A percentile compares a stretch with the other conserved stretches of the same genome.
These are phyloP conservation scores for Stenolophus ochropezus DNA, from an alignment of 2,888 invertebrate genomes.

Conservation along the genomic window DNA sequence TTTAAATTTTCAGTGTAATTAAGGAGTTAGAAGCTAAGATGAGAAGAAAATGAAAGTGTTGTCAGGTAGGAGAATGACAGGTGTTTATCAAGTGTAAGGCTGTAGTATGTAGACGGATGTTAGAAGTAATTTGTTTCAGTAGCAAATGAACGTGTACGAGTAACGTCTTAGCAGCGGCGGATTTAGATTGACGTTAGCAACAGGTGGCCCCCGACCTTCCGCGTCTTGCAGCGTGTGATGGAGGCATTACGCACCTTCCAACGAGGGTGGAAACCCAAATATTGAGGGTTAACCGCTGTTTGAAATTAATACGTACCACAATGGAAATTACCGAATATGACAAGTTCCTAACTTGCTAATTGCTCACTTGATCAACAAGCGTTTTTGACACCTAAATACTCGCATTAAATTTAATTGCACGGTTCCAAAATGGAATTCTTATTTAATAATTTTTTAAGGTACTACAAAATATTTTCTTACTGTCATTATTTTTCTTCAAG, in stretches of 20 bases:
- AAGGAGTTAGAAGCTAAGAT: not conserved
- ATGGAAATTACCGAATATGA: not conserved
- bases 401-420: not conserved
- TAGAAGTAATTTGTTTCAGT: conserved; percentile 20
- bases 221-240: conserved; percentile 13
- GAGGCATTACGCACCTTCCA: conserved; percentile 21
- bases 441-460: no score
- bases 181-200: conserved; percentile 39
- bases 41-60: not conserved
- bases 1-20: no score
- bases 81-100: not conserved
- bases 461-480: no score
- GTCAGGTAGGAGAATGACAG: not conserved
- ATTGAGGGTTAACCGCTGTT: conserved; percentile 41
- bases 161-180: no score
- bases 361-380: not conserved
- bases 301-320: conserved; percentile 45
- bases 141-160: conserved; percentile 19
- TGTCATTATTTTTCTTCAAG: no score
- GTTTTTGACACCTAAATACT: not conserved
- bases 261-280: conserved; percentile 18
- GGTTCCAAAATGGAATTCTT: no score
- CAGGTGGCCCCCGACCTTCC: conserved; percentile 18
- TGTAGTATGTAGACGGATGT: not conserved
- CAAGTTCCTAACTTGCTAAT: conserved; percentile 6